Evolutionary conservation across 2,113 vertebrate species (phyloP).

Genomic region (Chloropsis hardwickii): DNA sequence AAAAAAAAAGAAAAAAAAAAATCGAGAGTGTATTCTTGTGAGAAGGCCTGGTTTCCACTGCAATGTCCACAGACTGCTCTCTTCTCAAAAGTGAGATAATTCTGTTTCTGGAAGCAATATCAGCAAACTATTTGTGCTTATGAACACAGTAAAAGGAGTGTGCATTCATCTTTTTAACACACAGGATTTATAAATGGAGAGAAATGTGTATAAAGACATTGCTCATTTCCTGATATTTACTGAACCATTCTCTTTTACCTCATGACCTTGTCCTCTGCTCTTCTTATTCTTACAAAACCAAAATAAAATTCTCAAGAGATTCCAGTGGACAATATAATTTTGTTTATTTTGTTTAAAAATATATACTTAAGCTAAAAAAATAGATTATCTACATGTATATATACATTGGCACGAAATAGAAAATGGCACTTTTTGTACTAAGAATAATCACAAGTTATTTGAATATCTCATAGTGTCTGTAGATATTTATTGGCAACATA

Average conservation of each 20-base stretch:
- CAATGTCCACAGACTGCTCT: not conserved
- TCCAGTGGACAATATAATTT: not conserved
- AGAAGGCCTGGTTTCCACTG: not conserved
- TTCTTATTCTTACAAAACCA: not conserved
- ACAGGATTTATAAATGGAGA: not conserved
- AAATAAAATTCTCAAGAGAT: not conserved
- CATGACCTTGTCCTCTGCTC: not conserved
- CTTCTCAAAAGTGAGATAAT: not conserved
- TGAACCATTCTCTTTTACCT: not conserved
- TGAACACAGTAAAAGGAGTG: not conserved
- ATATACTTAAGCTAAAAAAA: slow-evolving; percentile 34
- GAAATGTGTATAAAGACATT: not conserved
- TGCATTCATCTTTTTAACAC: not conserved
- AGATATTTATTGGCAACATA: not conserved
- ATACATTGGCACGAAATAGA: not conserved
- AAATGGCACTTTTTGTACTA: not conserved
- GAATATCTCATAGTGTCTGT: not conserved
- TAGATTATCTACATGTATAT: not conserved
- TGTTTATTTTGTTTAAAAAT: slow-evolving; percentile 60
- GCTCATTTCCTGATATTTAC: not conserved
- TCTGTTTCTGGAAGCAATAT: not conserved
- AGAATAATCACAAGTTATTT: not conserved
- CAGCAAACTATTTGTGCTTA: not conserved
- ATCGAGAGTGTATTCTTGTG: not conserved
- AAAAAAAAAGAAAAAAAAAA: not conserved